phyloP scores from a whole-genome alignment of 2,113 vertebrate species.

The Catagonus wagneri region DNA sequence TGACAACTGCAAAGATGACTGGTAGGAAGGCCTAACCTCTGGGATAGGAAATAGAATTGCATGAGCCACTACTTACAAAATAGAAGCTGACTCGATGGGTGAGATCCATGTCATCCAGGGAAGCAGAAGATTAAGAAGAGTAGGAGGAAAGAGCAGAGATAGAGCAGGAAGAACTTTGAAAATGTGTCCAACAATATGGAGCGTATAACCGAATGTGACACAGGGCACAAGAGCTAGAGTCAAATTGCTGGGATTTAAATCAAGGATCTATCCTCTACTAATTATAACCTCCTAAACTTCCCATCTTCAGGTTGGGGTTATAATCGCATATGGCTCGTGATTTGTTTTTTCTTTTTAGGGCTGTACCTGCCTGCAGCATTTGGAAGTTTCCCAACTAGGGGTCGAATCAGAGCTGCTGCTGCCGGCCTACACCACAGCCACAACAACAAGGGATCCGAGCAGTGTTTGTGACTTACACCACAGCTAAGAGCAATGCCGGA shows the following conservation, averaged over 20 bases:
- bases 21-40: slow-evolving; percentile 60
- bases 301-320: background rate
- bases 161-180: slow-evolving; percentile 23
- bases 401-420: no score
- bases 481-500: no score
- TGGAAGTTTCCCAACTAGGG: no score
- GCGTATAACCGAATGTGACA: background rate
- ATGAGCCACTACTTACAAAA: background rate
- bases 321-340: background rate
- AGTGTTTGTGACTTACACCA: no score
- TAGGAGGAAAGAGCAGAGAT: background rate
- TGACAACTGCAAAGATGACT: slow-evolving; percentile 62
- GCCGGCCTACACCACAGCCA: no score
- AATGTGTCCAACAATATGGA: background rate
- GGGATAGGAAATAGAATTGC: slow-evolving; percentile 2
- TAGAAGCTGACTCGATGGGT: background rate
- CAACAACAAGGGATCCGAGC: no score
- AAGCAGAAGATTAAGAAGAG: background rate
- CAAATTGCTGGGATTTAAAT: background rate
- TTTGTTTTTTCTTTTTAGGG: no score
- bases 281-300: background rate
- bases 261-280: background rate
- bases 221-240: background rate
- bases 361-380: no score
- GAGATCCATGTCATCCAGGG: background rate